phyloP scores from a whole-genome alignment of 2,888 invertebrate species.

The Anthophora plumipes region DNA sequence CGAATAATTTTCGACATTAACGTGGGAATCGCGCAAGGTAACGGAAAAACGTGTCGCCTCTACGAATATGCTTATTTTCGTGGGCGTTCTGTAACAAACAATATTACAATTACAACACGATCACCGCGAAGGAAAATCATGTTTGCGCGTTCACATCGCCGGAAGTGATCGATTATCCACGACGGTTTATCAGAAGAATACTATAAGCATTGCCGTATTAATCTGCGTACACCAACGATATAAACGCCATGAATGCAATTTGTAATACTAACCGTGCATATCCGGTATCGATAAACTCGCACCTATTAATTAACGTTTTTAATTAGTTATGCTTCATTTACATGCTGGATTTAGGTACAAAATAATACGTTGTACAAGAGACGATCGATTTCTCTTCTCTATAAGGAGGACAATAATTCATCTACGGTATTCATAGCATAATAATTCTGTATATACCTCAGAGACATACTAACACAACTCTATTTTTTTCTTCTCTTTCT shows the following conservation, averaged over 20 bases:
- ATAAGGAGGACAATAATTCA: no score
- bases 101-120: neutral
- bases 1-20: neutral
- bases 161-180: constrained; percentile 15
- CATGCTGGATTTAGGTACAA: neutral
- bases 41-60: neutral
- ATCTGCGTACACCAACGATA: neutral
- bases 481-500: no score
- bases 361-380: neutral
- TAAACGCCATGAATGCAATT: neutral
- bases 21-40: neutral
- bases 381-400: neutral
- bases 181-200: neutral
- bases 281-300: neutral
- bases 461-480: no score
- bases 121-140: neutral
- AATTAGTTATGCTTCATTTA: constrained; percentile 15
- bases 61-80: no score
- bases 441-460: no score
- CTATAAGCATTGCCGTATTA: constrained; percentile 1
- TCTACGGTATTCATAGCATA: no score
- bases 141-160: neutral
- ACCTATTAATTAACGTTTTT: constrained; percentile 13
- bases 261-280: neutral
- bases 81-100: neutral